These are phyloP conservation scores for Phlogophora meticulosa DNA, from an alignment of 2,888 invertebrate genomes.

Conservation along the genomic window DNA sequence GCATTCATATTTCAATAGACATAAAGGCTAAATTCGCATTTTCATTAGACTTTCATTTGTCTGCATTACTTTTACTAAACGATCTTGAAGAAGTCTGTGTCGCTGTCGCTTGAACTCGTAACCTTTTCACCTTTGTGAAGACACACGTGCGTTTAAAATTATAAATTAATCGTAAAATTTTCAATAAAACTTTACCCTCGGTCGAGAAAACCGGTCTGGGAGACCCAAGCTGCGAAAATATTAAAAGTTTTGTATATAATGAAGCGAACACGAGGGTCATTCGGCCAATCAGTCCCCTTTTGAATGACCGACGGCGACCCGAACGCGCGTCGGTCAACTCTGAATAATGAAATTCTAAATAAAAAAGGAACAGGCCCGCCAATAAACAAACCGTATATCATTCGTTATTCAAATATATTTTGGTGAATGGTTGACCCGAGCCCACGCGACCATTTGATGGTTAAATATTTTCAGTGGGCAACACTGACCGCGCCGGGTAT, in stretches of 20 bases:
- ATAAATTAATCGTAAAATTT: constrained; percentile 90
- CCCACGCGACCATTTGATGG: constrained; percentile 89
- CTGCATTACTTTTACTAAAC: constrained; percentile 40
- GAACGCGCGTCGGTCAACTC: constrained; percentile 85
- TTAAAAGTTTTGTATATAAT: constrained; percentile 85
- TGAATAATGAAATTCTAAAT: constrained; percentile 86
- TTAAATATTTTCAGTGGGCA: constrained; percentile 90
- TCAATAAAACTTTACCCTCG: constrained; percentile 79
- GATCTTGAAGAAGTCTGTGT: constrained; percentile 72
- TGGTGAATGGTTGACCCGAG: constrained; percentile 89
- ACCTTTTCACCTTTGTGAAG: constrained; percentile 85
- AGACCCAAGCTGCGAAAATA: constrained; percentile 88
- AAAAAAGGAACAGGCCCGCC: constrained; percentile 89
- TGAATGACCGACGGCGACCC: constrained; percentile 86
- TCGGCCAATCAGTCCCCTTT: constrained; percentile 79
- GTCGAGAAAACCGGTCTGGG: constrained; percentile 77
- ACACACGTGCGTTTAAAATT: constrained; percentile 85
- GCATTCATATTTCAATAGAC: constrained; percentile 18
- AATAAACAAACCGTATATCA: constrained; percentile 91
- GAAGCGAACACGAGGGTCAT: constrained; percentile 84
- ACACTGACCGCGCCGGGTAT: constrained; percentile 79
- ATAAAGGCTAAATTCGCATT: constrained; percentile 45
- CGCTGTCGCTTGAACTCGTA: constrained; percentile 75
- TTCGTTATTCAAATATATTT: constrained; percentile 90
- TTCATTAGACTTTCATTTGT: constrained; percentile 29